phyloP scores from a whole-genome alignment of 2,113 vertebrate species.

The Tringa solitaria region DNA sequence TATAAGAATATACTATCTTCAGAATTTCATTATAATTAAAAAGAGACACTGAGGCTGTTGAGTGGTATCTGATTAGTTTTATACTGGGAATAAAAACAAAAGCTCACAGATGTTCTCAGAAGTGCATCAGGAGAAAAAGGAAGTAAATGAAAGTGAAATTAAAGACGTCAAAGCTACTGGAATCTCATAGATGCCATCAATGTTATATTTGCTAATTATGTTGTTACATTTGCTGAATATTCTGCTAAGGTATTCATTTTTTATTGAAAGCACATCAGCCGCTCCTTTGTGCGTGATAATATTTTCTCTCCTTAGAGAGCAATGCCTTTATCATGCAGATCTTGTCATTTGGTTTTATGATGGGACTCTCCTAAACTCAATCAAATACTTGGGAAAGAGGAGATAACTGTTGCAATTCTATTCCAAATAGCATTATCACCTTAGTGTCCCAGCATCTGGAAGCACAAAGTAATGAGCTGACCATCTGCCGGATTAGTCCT shows the following conservation, averaged over 20 bases:
- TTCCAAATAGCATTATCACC: not conserved
- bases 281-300: not conserved
- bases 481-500: not conserved
- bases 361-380: not conserved
- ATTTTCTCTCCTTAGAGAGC: not conserved
- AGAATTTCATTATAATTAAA: not conserved
- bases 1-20: not conserved
- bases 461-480: not conserved
- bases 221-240: not conserved
- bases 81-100: not conserved
- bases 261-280: not conserved
- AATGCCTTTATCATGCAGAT: not conserved
- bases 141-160: not conserved
- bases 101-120: not conserved
- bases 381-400: not conserved
- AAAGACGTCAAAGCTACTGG: not conserved
- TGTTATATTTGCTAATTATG: not conserved
- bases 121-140: not conserved
- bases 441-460: not conserved
- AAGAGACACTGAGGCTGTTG: not conserved
- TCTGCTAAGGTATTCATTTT: not conserved
- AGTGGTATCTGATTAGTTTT: not conserved
- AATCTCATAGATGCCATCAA: not conserved
- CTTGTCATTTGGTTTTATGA: not conserved
- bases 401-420: not conserved